Evolutionary conservation across 2,888 invertebrate genomes (phyloP).

Genomic region (Heteromurus nitidus): DNA sequence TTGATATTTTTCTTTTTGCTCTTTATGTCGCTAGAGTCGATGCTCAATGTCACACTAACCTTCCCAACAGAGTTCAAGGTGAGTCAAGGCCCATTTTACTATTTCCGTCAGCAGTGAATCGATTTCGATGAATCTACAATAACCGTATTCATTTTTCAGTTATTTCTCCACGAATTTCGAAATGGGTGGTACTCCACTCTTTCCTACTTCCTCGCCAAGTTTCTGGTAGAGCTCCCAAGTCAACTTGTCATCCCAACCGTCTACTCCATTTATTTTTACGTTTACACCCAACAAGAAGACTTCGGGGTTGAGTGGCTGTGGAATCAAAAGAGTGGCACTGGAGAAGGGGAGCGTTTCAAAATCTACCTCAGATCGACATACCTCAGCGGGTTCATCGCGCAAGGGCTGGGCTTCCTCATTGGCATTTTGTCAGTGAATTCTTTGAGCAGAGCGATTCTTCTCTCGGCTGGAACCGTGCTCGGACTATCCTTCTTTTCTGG

Average conservation of each 20-base stretch:
- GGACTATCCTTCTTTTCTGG: conserved; percentile 54
- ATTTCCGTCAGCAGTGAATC: no score
- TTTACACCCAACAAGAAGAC: conserved; percentile 50
- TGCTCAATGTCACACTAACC: conserved; percentile 56
- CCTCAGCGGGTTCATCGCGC: conserved; percentile 51
- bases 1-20: conserved; percentile 51
- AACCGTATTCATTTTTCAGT: conserved; percentile 17
- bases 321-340: neutral
- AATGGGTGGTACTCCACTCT: conserved; percentile 55
- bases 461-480: conserved; percentile 41
- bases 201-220: conserved; percentile 53
- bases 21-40: conserved; percentile 54
- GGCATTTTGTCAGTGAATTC: conserved; percentile 60
- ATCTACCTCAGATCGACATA: conserved; percentile 21
- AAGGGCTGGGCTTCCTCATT: conserved; percentile 60
- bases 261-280: conserved; percentile 50
- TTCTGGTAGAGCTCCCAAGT: conserved; percentile 37
- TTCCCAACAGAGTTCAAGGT: conserved; percentile 64
- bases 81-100: no score
- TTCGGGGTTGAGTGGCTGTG: neutral
- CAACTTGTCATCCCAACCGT: conserved; percentile 35
- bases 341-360: conserved; percentile 25
- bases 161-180: conserved; percentile 57
- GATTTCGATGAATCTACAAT: no score
- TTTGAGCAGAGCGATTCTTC: conserved; percentile 39